phyloP scores from a whole-genome alignment of 2,888 invertebrate species.

The Scrobipalpa atriplicella region DNA sequence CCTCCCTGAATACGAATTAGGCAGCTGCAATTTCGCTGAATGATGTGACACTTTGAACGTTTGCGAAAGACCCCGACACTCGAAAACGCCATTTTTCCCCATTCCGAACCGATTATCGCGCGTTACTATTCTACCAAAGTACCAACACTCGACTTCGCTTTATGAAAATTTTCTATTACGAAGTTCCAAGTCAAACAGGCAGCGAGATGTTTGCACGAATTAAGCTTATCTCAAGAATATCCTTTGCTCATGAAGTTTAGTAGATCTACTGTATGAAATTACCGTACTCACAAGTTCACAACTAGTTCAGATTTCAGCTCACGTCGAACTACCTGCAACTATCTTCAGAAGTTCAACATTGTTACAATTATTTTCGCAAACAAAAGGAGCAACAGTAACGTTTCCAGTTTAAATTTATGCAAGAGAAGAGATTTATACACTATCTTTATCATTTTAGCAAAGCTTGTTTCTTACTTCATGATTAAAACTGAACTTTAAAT shows the following conservation, averaged over 20 bases:
- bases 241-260: conserved; percentile 20
- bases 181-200: conserved; percentile 15
- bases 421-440: neutral
- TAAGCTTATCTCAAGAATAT: conserved; percentile 14
- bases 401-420: neutral
- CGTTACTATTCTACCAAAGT: conserved; percentile 24
- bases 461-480: no score
- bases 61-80: conserved; percentile 13
- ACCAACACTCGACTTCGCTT: conserved; percentile 19
- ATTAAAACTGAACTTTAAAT: no score
- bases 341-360: conserved; percentile 12
- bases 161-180: conserved; percentile 25
- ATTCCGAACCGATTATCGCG: conserved; percentile 24
- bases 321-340: conserved; percentile 21
- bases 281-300: conserved; percentile 23
- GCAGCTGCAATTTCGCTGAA: conserved; percentile 26
- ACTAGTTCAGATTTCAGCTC: conserved; percentile 24
- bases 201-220: conserved; percentile 18
- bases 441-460: no score
- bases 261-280: conserved; percentile 14
- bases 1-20: conserved; percentile 28
- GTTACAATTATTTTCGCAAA: conserved; percentile 27
- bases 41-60: conserved; percentile 28
- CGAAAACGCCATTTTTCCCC: conserved; percentile 22
- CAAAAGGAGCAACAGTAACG: conserved; percentile 26